Percentiles rank a stretch among this genome's conserved stretches.
These are phyloP conservation scores for Heliconius hortense DNA, from an alignment of 2,888 invertebrate genomes.

Conservation along the genomic window DNA sequence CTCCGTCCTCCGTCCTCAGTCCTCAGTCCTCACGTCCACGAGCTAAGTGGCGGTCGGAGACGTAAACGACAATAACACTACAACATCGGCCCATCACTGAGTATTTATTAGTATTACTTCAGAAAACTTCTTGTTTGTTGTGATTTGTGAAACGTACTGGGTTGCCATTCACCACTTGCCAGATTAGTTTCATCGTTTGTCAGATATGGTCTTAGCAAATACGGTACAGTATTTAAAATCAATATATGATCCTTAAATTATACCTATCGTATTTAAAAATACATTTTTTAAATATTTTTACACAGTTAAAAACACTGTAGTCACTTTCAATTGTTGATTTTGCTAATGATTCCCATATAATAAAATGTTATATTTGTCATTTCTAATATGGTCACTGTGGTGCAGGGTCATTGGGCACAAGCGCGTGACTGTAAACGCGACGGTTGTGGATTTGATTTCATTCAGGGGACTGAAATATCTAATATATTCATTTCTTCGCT, in stretches of 20 bases:
- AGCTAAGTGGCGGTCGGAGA: neutral
- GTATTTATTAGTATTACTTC: neutral
- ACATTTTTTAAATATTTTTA: no score
- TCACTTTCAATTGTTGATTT: neutral
- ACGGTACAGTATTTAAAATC: no score
- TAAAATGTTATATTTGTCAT: neutral
- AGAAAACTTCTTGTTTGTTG: conserved; percentile 14
- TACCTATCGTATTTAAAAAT: neutral
- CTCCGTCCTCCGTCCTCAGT: neutral
- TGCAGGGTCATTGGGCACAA: no score
- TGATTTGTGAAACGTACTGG: conserved; percentile 14
- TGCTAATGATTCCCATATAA: neutral
- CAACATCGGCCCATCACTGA: conserved; percentile 8
- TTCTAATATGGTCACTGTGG: neutral
- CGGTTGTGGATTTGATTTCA: no score
- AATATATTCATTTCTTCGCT: no score
- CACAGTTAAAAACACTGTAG: no score
- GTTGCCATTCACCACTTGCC: conserved; percentile 4
- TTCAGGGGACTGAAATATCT: no score
- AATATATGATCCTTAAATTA: neutral
- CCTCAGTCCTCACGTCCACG: neutral
- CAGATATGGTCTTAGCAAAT: no score
- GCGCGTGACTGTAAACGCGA: no score
- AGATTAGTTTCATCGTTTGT: neutral
- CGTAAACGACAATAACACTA: neutral